These are phyloP conservation scores for Gymnocephalus cernua DNA, from an alignment of 2,113 vertebrate species.

Conservation along the genomic window DNA sequence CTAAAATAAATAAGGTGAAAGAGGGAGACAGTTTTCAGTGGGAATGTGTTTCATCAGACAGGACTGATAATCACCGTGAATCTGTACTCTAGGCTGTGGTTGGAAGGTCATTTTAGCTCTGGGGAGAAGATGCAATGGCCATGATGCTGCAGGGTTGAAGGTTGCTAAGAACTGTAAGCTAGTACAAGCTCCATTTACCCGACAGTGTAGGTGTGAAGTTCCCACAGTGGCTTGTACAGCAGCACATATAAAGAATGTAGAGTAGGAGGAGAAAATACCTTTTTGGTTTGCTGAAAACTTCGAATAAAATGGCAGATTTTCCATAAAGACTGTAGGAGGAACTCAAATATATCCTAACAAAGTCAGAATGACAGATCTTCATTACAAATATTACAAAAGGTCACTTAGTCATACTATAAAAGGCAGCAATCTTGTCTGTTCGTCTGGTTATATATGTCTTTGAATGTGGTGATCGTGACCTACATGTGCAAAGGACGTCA, in stretches of 20 bases:
- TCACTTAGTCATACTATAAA: not conserved
- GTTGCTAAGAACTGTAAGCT: not conserved
- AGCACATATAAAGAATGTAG: not conserved
- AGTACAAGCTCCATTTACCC: not conserved
- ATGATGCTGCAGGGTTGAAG: not conserved
- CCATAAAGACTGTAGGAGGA: not conserved
- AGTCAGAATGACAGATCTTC: not conserved
- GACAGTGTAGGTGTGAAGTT: conserved; percentile 22
- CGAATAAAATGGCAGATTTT: not conserved
- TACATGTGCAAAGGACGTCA: no score
- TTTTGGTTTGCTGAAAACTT: not conserved
- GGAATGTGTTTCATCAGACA: not conserved
- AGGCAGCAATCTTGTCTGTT: no score
- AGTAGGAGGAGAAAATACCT: not conserved
- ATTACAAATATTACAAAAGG: not conserved
- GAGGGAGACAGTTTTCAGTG: not conserved
- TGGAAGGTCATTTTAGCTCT: conserved; percentile 28
- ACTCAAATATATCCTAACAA: not conserved
- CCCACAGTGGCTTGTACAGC: not conserved
- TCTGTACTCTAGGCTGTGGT: not conserved
- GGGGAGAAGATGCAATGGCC: conserved; percentile 3
- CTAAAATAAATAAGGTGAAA: not conserved
- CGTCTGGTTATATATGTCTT: no score
- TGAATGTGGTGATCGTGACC: no score
- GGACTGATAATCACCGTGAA: not conserved